Conservation (phyloP, 2,888 invertebrate genomes). For the Limnephilus rhombicus region DNA sequence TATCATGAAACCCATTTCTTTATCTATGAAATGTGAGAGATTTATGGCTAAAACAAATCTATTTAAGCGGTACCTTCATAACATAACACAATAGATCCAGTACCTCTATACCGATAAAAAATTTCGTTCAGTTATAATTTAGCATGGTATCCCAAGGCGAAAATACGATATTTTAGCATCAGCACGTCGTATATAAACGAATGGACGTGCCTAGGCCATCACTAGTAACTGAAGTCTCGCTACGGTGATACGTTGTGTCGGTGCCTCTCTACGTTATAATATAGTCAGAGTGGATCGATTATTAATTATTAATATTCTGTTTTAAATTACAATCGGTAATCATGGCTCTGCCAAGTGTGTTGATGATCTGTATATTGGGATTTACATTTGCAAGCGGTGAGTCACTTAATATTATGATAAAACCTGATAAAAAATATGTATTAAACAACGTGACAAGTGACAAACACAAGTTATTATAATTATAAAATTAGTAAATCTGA, state of each 20-base stretch:
- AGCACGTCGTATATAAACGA: conserved; percentile 5
- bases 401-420: background rate
- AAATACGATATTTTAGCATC: background rate
- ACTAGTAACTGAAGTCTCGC: conserved; percentile 8
- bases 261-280: background rate
- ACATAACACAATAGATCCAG: background rate
- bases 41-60: background rate
- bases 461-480: too few species aligned
- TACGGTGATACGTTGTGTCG: background rate
- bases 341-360: conserved; percentile 28
- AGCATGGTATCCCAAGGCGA: conserved; percentile 17
- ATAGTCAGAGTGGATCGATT: background rate
- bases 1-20: background rate
- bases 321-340: background rate
- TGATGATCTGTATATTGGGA: conserved; percentile 23
- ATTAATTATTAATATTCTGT: background rate
- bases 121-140: background rate
- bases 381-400: conserved; percentile 23
- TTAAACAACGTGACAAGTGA: too few species aligned
- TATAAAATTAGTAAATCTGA: too few species aligned
- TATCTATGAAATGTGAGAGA: background rate
- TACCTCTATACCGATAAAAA: background rate
- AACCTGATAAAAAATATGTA: too few species aligned
- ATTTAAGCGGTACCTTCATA: background rate
- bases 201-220: background rate